These are phyloP conservation scores for Clitarchus hookeri DNA, from an alignment of 2,888 invertebrate genomes.

Conservation along the genomic window DNA sequence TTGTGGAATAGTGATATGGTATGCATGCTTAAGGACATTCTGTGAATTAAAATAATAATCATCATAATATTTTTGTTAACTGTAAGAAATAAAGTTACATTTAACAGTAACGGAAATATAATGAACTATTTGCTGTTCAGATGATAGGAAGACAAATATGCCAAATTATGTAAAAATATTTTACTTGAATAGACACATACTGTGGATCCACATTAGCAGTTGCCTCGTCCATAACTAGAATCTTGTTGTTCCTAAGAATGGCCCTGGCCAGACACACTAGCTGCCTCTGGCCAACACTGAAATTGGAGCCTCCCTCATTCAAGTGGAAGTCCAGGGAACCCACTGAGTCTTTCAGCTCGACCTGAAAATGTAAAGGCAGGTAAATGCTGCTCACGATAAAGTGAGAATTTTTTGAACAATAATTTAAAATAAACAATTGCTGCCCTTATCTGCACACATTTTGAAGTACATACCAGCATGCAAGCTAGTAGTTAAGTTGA, in stretches of 20 bases:
- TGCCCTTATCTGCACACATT: neutral
- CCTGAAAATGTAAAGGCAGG: conserved; percentile 54
- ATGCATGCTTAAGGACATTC: no score
- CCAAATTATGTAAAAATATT: no score
- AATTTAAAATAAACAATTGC: no score
- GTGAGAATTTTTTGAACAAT: no score
- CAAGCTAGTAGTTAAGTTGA: neutral
- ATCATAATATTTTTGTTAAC: no score
- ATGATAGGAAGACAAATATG: no score
- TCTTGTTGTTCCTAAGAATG: conserved; percentile 50
- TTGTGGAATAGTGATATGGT: no score
- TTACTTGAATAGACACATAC: neutral
- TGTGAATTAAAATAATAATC: no score
- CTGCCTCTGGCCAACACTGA: conserved; percentile 51
- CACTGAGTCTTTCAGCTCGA: conserved; percentile 77
- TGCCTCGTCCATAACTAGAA: conserved; percentile 60
- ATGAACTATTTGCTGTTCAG: no score
- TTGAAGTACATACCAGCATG: neutral
- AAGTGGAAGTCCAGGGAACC: conserved; percentile 53
- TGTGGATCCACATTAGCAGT: conserved; percentile 58
- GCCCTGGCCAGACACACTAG: conserved; percentile 51
- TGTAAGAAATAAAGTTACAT: no score
- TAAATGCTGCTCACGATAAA: no score
- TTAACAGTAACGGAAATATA: no score
- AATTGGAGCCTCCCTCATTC: conserved; percentile 46